These are phyloP conservation scores for Sycophila sp. DNA, from an alignment of 1,140 invertebrate species.

Conservation along the genomic window DNA sequence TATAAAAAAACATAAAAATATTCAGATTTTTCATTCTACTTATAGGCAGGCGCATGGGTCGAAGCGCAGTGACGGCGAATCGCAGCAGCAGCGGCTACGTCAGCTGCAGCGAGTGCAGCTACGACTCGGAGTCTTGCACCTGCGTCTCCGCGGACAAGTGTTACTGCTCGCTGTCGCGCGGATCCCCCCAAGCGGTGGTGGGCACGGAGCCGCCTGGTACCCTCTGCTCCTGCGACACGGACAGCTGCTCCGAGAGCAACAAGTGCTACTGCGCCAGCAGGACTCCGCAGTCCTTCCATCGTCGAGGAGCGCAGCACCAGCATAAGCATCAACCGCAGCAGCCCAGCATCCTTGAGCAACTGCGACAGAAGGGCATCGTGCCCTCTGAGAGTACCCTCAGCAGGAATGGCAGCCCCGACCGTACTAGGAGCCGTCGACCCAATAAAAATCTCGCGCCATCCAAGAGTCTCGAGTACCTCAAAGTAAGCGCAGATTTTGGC, in stretches of 20 bases:
- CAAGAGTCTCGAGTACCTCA: slow-evolving; percentile 69
- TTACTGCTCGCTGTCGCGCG: slow-evolving; percentile 73
- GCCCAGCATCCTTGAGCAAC: slow-evolving; percentile 65
- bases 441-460: slow-evolving; percentile 58
- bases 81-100: slow-evolving; percentile 73
- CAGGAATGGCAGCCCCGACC: slow-evolving; percentile 54
- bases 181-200: slow-evolving; percentile 30
- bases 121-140: slow-evolving; percentile 83
- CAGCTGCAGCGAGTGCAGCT: slow-evolving; percentile 86
- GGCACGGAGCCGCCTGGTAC: slow-evolving; percentile 35
- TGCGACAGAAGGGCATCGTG: slow-evolving; percentile 68
- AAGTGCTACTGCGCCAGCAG: slow-evolving; percentile 84
- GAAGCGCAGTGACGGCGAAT: slow-evolving; percentile 53
- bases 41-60: slow-evolving; percentile 54
- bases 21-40: background rate
- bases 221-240: slow-evolving; percentile 80
- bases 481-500: slow-evolving; percentile 49
- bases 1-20: background rate
- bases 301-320: too few relatives aligned
- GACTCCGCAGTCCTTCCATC: slow-evolving; percentile 14
- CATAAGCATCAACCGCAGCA: too few relatives aligned
- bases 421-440: slow-evolving; percentile 42
- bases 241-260: slow-evolving; percentile 86
- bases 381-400: slow-evolving; percentile 65
- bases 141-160: slow-evolving; percentile 79